Evolutionary conservation across 2,113 vertebrate species (phyloP), one percentile per base, ranked within the genome.

Genomic region (Odocoileus hemionus): DNA sequence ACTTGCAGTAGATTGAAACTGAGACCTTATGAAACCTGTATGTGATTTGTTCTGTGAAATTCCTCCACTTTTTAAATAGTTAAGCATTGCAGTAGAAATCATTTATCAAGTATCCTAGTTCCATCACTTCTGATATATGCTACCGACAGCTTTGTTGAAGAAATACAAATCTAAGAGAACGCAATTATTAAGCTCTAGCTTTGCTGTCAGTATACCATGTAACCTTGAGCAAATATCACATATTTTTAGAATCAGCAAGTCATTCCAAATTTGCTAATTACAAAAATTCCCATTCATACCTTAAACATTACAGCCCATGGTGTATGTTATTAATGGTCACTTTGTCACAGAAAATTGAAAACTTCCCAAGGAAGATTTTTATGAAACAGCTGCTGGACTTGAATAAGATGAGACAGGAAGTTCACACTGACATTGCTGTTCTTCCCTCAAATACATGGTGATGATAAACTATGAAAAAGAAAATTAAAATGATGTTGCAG

Each of bases 21-120:
- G 61, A 94, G 95, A 92, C 39, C 28, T 93, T 57, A 86, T 86
- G 89, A 92, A 92, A 58, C n/a, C 60, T 84, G 54, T 17, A 45
- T 95, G 55, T 93, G 47, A 95, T 86, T 83, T 97, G 64, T 86
- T 96, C 76, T 91, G 55, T 86, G 67, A 95, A 96, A 57, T 86
- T 7, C 39, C 13, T 92, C 61, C 15, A 70, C 17, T 54, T 95
- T 91, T 58, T 95, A 94, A 94, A 96, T 86, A 95, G 91, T 89
- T 96, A 96, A 96, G 4, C 55, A 94, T 25, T 7, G 6, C 26
- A 33, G 23, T 74, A 79, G 88, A 95, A 94, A 52, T 55, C 82
- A 61, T 78, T 79, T 90, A 57, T 92, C 94, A 84, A 92, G 57
- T 33, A 45, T 93, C 74, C 61, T 85, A 79, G 50, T 95, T 96